Evolutionary conservation across 2,797 vertebrate species (phyloP).

Genomic region (Acanthurus leucopareius): DNA sequence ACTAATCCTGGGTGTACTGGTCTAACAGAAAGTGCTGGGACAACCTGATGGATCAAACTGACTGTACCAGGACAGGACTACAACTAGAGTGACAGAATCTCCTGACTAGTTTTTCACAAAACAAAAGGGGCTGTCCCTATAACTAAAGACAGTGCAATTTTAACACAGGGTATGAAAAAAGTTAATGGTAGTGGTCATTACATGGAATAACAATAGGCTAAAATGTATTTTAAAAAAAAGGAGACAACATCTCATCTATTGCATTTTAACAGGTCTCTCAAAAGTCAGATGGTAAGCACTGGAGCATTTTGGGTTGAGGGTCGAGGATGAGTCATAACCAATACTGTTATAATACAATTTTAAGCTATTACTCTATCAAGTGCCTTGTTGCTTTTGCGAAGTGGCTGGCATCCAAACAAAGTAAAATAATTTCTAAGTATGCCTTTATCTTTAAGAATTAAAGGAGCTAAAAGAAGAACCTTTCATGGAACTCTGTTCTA

Average conservation of each 20-base stretch:
- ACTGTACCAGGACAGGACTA: not conserved
- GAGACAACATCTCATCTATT: not conserved
- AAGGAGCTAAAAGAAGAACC: too few relatives aligned
- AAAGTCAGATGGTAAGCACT: constrained; percentile 28
- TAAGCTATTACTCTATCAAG: not conserved
- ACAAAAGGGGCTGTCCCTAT: constrained; percentile 31
- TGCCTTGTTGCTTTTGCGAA: too few relatives aligned
- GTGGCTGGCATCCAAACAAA: too few relatives aligned
- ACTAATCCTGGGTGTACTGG: not conserved
- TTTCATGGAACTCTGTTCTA: too few relatives aligned
- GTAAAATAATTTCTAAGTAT: too few relatives aligned
- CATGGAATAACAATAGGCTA: not conserved
- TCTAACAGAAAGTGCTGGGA: not conserved
- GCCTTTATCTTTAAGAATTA: too few relatives aligned
- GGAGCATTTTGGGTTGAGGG: constrained; percentile 25
- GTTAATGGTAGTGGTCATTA: not conserved
- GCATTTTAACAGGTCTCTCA: constrained; percentile 5
- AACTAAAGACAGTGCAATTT: constrained; percentile 28
- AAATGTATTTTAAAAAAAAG: not conserved
- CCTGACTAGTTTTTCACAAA: constrained; percentile 45
- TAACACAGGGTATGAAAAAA: constrained; percentile 23
- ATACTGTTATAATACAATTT: not conserved
- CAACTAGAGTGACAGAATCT: constrained; percentile 21
- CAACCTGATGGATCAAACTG: constrained; percentile 4
- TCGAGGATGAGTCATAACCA: constrained; percentile 45